Base-by-base conservation (phyloP, 1,140 invertebrate species). In the Aphelenchoides avenae region DNA sequence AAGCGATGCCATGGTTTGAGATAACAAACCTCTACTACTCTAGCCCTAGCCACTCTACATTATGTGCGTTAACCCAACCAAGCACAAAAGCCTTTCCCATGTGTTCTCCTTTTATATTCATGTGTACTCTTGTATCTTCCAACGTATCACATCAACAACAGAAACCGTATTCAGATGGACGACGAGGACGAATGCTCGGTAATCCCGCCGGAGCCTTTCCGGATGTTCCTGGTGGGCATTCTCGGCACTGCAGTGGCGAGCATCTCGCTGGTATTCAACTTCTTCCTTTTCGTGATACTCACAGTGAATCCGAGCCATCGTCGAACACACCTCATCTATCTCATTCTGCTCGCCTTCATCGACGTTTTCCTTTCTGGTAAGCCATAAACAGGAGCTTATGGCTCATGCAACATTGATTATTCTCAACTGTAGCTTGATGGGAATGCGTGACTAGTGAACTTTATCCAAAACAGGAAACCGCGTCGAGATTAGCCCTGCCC, bases 271-370 rank as follows among this genome's bases (percentile, higher is more conserved):
- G 46, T 67, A 33, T 71, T 74, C 57, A 73, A 73, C 49, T 34
- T 46, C 9, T 74, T 73, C 40, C 55, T 73, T 24, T 73, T 73
- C 40, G 20, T 62, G 13, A 54, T 73, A n/a, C 49, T 73, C 11
- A 46, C 65, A 20, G 24, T 43, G 15, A 64, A 60, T 36, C 48
- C 44, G 7, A 63, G 62, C 29, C 56, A 73, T 53, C 50, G 68
- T 11, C 36, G 50, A 15, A 73, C 68, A 31, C 71, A 74, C 27
- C 43, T 73, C 20, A 20, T 75, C 3, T 73, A 74, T 36, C 57
- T 73, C 15, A 61, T 64, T 29, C 61, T 71, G 24, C 44, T 73
- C 30, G 72, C 70, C n/a, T 44, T 73, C 5, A 71, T 72, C 34
- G 70, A 73, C 47, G 57, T 66, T 0, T 74, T 73, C 43, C 39